Evolutionary conservation across 2,888 invertebrate species (phyloP).

Genomic region (Drosophila nr. fundita): DNA sequence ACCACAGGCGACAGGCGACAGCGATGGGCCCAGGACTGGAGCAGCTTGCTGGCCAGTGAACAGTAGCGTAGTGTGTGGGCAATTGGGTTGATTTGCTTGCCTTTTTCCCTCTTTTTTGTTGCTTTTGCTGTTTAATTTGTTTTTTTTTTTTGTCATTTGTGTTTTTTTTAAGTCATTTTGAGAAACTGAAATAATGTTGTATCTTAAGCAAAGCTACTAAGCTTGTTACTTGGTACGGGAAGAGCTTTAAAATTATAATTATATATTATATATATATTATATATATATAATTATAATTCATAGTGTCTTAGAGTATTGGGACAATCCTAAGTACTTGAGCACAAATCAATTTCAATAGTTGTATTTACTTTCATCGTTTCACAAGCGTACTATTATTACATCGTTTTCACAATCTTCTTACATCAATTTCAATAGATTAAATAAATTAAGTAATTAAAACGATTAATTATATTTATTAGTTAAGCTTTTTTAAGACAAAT

Average conservation of each 20-base stretch:
- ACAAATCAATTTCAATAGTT: not conserved
- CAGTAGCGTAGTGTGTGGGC: slow-evolving; percentile 74
- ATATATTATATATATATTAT: too few relatives aligned
- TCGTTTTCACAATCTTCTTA: not conserved
- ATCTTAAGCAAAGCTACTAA: not conserved
- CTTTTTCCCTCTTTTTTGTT: not conserved
- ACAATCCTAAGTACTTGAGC: not conserved
- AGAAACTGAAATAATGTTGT: slow-evolving; percentile 13
- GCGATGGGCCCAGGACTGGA: slow-evolving; percentile 15
- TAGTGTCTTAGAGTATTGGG: not conserved
- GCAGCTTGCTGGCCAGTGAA: slow-evolving; percentile 45
- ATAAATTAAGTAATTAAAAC: not conserved
- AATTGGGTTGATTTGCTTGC: slow-evolving; percentile 68
- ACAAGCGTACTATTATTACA: not conserved
- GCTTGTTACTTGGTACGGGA: not conserved
- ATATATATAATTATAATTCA: too few relatives aligned
- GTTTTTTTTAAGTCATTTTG: slow-evolving; percentile 9
- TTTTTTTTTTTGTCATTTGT: slow-evolving; percentile 14
- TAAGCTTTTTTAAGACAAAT: not conserved
- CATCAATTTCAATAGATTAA: not conserved
- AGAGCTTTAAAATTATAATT: not conserved
- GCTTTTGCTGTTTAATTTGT: slow-evolving; percentile 14
- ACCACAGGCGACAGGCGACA: slow-evolving; percentile 11
- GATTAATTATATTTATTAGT: not conserved
- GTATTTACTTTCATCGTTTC: not conserved